Base-by-base conservation (phyloP, 2,113 vertebrate genomes). In the Sinocyclocheilus rhinocerous region DNA sequence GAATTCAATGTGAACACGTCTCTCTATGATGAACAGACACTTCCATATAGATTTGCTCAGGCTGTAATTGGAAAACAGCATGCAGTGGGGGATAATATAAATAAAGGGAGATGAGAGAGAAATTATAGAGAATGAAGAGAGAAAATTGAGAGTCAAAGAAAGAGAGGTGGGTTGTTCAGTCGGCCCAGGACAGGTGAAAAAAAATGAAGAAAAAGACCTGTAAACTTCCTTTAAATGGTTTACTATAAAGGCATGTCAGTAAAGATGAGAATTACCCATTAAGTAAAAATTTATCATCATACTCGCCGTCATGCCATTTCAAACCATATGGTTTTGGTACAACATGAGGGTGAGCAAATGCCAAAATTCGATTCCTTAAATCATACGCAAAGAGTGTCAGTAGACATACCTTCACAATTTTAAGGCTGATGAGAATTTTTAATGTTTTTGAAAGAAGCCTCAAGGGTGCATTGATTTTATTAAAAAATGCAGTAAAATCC, bases 21-120 rank as follows among this genome's bases (percentile, higher is more conserved):
- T 79, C n/a, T 42, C 59, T 57, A 6, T 59, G 50, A 42, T 39
- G n/a, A n/a, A 76, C 36, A 76, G 55, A 84, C 61, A 61, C 36
- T 55, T 59, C 29, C 5, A 55, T 18, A 29, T 61, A 42, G 33
- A 84, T 69, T 69, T 8, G 22, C 7, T 45, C 42, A 22, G 42
- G n/a, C 9, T 0, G 3, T 75, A 69, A 82, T 69, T 63, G 61
- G 65, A 70, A 24, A 72, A n/a, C 13, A 76, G 45, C 18, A 8
- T 59, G 59, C 59, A 70, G 13, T 13, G 65, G 50, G 26, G 45
- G n/a, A 61, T 2, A 20, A 16, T 73, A 59, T 84, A 50, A 67
- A 72, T 72, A n/a, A 42, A 72, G 69, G 39, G 33, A 42, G 33
- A 48, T 81, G 63, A 73, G 33, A 72, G 65, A 39, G 24, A 50